Base-by-base conservation (phyloP, 2,797 vertebrate genomes). In the Helarctos malayanus region DNA sequence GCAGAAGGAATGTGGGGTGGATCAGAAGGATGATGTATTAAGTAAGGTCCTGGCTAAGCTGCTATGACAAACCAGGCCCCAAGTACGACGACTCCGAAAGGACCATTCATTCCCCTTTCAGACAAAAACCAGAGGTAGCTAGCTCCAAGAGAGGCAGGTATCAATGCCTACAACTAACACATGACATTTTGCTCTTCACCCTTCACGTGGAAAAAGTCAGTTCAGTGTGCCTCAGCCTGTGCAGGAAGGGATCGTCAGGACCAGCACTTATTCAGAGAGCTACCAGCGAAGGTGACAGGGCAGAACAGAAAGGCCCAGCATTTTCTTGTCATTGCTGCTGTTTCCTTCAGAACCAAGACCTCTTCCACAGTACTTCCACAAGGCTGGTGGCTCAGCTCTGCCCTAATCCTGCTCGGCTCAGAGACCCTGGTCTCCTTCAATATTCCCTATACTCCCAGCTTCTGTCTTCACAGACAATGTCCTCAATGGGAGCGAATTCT, bases 61-160 rank as follows among this genome's bases (percentile, higher is more conserved):
- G 84, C 89, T 92, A 9, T 97, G 93, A 97, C 91, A 91, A 96
- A 96, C 73, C 86, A 92, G 93, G 25, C 59, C 63, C 65, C 16
- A 59, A 89, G 71, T 71, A 56, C 52, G 76, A 13, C 47, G 45
- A 90, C 49, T 95, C 25, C 41, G 27, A 69, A 89, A 57, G 49
- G 21, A 63, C 19, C 38, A 49, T 18, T 97, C 21, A 71, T 78
- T 57, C 96, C 41, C 32, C 21, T 89, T 59, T 75, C 18, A 79
- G 56, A 78, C 15, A 69, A 76, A 96, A 83, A 59, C 15, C 29
- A 86, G 16, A 69, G 25, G 29, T 32, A 76, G 45, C 23, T 54
- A 79, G 3, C 10, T 75, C 61, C 32, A 35, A 47, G n/a, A 61
- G 21, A 79, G 27, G 35, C n/a, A 65, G 45, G 45, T 65, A 71